Evolutionary conservation across 2,113 vertebrate species (phyloP).

Genomic region (Anhinga anhinga): DNA sequence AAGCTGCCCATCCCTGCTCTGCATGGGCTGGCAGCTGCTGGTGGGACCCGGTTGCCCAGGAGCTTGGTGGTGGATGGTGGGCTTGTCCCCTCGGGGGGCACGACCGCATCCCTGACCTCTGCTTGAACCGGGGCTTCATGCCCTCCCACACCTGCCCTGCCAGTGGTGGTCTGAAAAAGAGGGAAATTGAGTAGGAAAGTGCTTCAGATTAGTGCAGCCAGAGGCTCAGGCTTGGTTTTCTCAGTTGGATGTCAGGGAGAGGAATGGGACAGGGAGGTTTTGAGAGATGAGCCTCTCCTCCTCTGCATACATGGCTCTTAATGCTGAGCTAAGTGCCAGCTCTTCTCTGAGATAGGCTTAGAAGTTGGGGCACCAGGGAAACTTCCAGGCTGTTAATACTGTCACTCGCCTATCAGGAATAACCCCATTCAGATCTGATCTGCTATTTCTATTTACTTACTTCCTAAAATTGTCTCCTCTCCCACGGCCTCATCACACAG

Average conservation of each 20-base stretch:
- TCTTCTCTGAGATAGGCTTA: not conserved
- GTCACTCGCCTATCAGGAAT: not conserved
- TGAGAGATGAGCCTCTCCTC: not conserved
- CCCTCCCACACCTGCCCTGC: not conserved
- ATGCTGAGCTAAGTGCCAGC: not conserved
- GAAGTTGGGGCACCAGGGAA: not conserved
- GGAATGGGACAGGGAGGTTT: not conserved
- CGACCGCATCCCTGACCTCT: not conserved
- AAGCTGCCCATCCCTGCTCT: not conserved
- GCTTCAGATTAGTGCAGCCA: not conserved
- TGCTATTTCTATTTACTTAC: not conserved
- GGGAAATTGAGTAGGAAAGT: not conserved
- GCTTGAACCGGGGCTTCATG: not conserved
- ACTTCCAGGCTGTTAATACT: not conserved
- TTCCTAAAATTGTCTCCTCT: not conserved
- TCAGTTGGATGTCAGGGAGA: accelerated
- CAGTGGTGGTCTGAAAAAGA: not conserved
- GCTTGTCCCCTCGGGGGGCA: not conserved
- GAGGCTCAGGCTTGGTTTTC: not conserved
- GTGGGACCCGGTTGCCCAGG: not conserved
- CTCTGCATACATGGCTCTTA: not conserved
- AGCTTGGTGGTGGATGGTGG: accelerated
- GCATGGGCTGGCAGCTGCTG: not conserved
- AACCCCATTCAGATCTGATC: not conserved
- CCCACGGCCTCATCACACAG: not conserved